phyloP scores from a whole-genome alignment of 2,888 invertebrate genomes.

The Tenthredo livida region DNA sequence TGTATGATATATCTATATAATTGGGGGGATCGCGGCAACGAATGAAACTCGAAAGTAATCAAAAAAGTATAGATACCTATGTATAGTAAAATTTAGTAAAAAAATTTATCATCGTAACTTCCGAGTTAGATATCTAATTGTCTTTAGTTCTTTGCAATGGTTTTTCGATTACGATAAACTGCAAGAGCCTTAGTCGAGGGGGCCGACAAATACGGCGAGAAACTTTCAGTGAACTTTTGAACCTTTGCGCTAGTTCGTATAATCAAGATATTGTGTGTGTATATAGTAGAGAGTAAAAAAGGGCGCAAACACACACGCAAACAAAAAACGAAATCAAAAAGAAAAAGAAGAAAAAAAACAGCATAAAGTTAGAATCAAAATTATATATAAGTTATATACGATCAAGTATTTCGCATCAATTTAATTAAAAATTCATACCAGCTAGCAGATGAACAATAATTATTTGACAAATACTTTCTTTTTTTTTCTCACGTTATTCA shows the following conservation, averaged over 20 bases:
- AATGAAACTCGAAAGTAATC: not conserved
- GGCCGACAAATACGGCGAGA: not conserved
- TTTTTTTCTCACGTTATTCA: not conserved
- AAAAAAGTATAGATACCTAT: not conserved
- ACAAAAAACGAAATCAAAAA: not conserved
- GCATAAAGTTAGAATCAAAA: not conserved
- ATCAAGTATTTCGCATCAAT: not conserved
- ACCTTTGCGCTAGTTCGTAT: conserved; percentile 1
- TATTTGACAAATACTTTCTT: not conserved
- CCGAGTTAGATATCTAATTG: conserved; percentile 14
- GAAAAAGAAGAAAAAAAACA: not conserved
- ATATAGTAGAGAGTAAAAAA: not conserved
- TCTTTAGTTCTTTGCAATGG: conserved; percentile 24
- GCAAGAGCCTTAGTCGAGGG: not conserved
- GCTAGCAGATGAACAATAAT: not conserved
- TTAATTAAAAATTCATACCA: not conserved
- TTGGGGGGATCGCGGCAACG: not conserved
- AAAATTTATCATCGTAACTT: conserved; percentile 3
- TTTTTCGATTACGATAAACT: conserved; percentile 35
- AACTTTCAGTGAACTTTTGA: conserved; percentile 31
- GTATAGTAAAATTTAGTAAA: not conserved
- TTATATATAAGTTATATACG: not conserved
- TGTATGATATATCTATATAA: not conserved
- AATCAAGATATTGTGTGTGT: not conserved
- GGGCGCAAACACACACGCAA: not conserved